Evolutionary conservation across 2,888 invertebrate genomes (phyloP).

Genomic region (Scaptomyza parva): DNA sequence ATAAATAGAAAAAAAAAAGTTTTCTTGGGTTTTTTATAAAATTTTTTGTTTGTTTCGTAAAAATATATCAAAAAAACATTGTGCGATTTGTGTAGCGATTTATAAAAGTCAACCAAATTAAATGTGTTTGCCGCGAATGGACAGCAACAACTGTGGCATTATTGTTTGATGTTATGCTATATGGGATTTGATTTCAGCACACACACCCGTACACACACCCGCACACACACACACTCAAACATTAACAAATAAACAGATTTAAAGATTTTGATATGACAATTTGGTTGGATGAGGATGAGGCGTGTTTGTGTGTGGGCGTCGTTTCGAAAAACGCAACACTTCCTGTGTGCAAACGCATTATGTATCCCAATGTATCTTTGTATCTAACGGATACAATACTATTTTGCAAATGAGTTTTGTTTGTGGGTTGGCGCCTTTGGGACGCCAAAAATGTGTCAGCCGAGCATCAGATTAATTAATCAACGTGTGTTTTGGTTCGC

Average conservation of each 20-base stretch:
- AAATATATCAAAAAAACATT: conserved; percentile 60
- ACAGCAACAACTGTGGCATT: conserved; percentile 80
- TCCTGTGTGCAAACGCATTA: conserved; percentile 43
- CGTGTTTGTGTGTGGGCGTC: conserved; percentile 30
- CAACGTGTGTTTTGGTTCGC: conserved; percentile 64
- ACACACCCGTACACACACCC: conserved; percentile 4
- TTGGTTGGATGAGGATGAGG: conserved; percentile 25
- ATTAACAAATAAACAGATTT: conserved; percentile 6
- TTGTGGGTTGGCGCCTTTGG: conserved; percentile 36
- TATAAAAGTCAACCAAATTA: conserved; percentile 79
- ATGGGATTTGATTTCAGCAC: conserved; percentile 77
- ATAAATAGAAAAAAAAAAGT: conserved; percentile 60
- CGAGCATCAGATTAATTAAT: conserved; percentile 78
- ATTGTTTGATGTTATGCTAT: conserved; percentile 75
- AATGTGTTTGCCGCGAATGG: conserved; percentile 66
- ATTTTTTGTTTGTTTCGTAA: conserved; percentile 6
- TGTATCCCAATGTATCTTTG: not conserved
- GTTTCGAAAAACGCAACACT: conserved; percentile 47
- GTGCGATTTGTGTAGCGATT: conserved; percentile 79
- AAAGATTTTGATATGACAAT: conserved; percentile 54
- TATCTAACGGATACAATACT: conserved; percentile 36
- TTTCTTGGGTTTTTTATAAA: conserved; percentile 12
- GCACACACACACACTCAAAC: conserved; percentile 9
- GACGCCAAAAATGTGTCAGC: conserved; percentile 53
- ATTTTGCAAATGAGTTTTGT: conserved; percentile 40